Evolutionary conservation across 1,140 invertebrate genomes (phyloP).

Genomic region (Tigriopus japonicus): DNA sequence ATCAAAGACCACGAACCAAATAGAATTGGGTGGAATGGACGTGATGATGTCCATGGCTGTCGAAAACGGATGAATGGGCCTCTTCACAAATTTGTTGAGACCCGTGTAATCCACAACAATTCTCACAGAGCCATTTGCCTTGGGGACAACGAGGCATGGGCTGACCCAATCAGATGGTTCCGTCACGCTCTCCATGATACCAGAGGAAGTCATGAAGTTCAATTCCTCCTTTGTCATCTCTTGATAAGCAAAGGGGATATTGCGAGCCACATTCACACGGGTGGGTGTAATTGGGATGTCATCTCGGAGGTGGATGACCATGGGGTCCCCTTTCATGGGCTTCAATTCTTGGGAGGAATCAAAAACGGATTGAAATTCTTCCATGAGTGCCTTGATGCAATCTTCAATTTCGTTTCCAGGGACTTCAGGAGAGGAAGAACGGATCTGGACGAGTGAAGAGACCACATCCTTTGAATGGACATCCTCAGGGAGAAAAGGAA

Average conservation of each 20-base stretch:
- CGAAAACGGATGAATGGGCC: conserved; percentile 20
- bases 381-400: no score
- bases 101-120: conserved; percentile 26
- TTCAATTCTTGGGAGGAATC: not conserved
- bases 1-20: conserved; percentile 20
- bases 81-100: conserved; percentile 21
- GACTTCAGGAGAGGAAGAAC: no score
- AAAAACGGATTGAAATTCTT: no score
- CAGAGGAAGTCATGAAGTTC: not conserved
- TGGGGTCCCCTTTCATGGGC: not conserved
- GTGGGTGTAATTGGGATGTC: not conserved
- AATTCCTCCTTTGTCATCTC: not conserved
- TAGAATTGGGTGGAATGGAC: not conserved
- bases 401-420: no score
- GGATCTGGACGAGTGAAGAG: no score
- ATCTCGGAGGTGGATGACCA: not conserved
- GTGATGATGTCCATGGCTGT: conserved; percentile 18
- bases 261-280: not conserved
- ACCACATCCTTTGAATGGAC: no score
- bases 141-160: conserved; percentile 20
- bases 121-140: conserved; percentile 23
- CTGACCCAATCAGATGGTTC: not conserved
- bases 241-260: not conserved
- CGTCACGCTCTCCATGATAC: not conserved
- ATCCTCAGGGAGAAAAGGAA: no score